Evolutionary conservation across 2,888 invertebrate genomes (phyloP), one percentile per base, ranked within the genome.

Genomic region (Alloscopus bannaensis): DNA sequence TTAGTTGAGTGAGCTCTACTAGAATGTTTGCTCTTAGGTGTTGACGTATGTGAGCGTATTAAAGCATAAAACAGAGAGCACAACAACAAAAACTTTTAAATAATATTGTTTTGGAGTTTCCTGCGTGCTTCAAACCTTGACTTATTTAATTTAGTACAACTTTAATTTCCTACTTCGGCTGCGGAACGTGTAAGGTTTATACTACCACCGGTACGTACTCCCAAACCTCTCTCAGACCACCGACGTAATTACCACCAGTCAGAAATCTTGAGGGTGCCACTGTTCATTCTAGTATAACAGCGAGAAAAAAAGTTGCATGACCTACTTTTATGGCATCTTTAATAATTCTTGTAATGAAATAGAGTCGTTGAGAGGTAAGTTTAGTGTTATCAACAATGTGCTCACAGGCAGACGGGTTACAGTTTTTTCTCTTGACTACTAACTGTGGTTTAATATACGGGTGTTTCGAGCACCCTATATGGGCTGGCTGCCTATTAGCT

Each of bases 71-170:
- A n/a, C n/a, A n/a, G n/a, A n/a, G n/a, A n/a, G n/a, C n/a, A n/a
- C n/a, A n/a, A n/a, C n/a, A n/a, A n/a, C n/a, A n/a, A n/a, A n/a
- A n/a, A n/a, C n/a, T n/a, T n/a, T n/a, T n/a, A n/a, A n/a, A n/a
- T n/a, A n/a, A n/a, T n/a, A 70, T 62, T 60, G 70, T 50, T 36
- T 57, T 40, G 55, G 64, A 55, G 28, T 18, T 59, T 52, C 45
- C 24, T 36, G 8, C 22, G 22, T 55, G 55, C 11, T 24, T 59
- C 40, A 42, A 68, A 68, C 75, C 68, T 60, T 76, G 66, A 60
- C 75, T 76, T 68, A 68, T 76, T 75, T 75, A 76, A 76, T 76
- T 76, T 76, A 50, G 66, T 68, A 76, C 66, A 42, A 60, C 50
- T 31, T 57, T 45, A 28, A 73, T 55, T 71, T 62, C 40, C 16